Evolutionary conservation across 2,113 vertebrate genomes (phyloP), one percentile per base, ranked within the genome.

Genomic region (Dipodomys spectabilis): DNA sequence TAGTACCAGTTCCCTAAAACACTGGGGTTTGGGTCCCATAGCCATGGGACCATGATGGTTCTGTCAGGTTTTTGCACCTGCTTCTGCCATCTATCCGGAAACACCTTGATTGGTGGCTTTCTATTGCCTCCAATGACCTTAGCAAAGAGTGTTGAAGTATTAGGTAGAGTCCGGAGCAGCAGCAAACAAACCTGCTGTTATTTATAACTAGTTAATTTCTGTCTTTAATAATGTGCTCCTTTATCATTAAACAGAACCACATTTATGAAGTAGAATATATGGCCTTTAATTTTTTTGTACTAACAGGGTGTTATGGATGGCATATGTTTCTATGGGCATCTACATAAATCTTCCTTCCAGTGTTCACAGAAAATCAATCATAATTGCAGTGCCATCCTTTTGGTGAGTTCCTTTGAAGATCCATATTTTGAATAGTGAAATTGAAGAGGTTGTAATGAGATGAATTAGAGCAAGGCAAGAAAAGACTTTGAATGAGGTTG

Each of bases 141-240:
- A 82, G 88, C 82, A 16, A 88, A 64, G 68, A 25, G 28, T 39
- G 69, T 88, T 27, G 49, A 73, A 82, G 0, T 0, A 49, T 89
- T 65, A 64, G 71, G 78, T 96, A 95, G 93, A 93, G 22, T 91
- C 74, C 82, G 83, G 81, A 82, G 91, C 73, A 95, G 92, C 72
- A 93, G 9, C 27, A 78, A 94, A 95, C 92, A 81, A 82, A 81
- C 80, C 78, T 85, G 75, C 79, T 84, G 15, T 83, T 97, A 93
- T 93, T 97, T 96, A 89, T 95, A 90, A 65, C 82, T 39, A 49
- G 96, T 97, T 97, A 95, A 97, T 97, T 95, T 97, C 96, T 94
- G 80, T 95, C 97, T 95, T 93, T 95, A 95, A 85, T 97, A 91
- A 97, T 97, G 74, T 75, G 95, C 95, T 94, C 97, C 97, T 97